Percentiles rank a stretch among this genome's conserved stretches.
These are phyloP conservation scores for Daubentonia madagascariensis DNA, from an alignment of 2,113 vertebrate species.

Conservation along the genomic window DNA sequence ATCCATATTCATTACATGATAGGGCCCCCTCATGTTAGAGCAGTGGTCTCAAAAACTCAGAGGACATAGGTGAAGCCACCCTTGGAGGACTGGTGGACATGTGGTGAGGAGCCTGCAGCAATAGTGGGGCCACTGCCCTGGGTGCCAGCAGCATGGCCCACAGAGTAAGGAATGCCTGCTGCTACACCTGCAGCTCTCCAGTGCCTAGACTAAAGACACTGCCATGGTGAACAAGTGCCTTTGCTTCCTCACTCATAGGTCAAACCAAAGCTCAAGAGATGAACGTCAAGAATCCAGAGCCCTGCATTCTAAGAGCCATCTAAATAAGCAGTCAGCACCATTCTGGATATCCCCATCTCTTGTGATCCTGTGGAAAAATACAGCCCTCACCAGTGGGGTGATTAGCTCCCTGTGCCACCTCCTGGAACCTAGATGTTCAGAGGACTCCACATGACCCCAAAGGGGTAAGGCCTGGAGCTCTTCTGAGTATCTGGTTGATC, in stretches of 20 bases:
- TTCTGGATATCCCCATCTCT: not conserved
- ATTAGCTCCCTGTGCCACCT: not conserved
- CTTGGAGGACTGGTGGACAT: not conserved
- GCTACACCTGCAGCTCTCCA: not conserved
- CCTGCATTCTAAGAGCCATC: not conserved
- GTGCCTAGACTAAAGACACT: not conserved
- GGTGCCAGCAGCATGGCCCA: fast-evolving
- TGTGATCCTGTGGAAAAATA: not conserved
- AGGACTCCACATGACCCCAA: not conserved
- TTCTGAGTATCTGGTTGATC: not conserved
- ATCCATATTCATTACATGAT: not conserved
- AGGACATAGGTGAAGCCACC: not conserved
- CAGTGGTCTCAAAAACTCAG: not conserved
- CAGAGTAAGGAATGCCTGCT: no score
- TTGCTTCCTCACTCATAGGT: not conserved
- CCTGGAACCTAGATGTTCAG: not conserved
- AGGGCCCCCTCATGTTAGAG: not conserved
- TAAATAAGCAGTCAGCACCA: not conserved
- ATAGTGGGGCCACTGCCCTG: not conserved
- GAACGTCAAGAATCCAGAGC: not conserved
- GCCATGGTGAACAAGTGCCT: fast-evolving
- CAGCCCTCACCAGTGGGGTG: not conserved
- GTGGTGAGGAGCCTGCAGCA: not conserved
- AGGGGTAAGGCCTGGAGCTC: not conserved
- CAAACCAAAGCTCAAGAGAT: not conserved